Evolutionary conservation across 2,797 vertebrate species (phyloP), one percentile per base, ranked within the genome.

Genomic region (Bovichtus diacanthus): DNA sequence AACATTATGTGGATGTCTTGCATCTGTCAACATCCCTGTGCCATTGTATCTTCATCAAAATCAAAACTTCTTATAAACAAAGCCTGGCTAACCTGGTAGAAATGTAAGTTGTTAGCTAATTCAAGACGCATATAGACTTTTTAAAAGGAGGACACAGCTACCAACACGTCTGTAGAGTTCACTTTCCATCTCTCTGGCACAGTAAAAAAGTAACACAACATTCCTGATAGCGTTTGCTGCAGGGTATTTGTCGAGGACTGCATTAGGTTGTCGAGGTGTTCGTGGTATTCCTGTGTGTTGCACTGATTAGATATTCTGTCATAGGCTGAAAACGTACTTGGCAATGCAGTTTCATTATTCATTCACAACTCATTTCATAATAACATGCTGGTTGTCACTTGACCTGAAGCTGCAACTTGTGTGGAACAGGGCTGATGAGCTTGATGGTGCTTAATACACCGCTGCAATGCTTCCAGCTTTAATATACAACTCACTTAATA

Each of bases 401-500:
- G 61, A 73, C 64, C 49, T 60, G 59, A 68, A 74, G 60, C 74
- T 61, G 31, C 27, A 70, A 60, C 70, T 66, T 70, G 56, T 13
- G 29, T 19, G 19, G 68, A 65, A 58, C 1, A 16, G 9, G 43
- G 39, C 21, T 59, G 69, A 38, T 55, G 54, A 3, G 23, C 10
- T 16, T 50, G 13, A 34, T 34, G 25, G 11, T 44, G 59, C 2
- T 13, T 77, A 70, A 70, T 62, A 60, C 41, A 58, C 54, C 54
- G 41, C n/a, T 61, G 72, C 36, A 73, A 51, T 16, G 34, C 12
- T 73, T 79, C 73, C 47, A 53, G 76, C 51, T 31, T 74, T 58
- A 66, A 62, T 34, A 67, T 36, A 51, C 38, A 78, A 77, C 63
- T 82, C 71, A 74, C 74, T 70, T 34, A 56, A 70, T 76, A 81